A percentile compares a stretch with the other conserved stretches of the same genome.
Evolutionary conservation across 2,113 vertebrate species (phyloP).

Genomic region (Vidua macroura): DNA sequence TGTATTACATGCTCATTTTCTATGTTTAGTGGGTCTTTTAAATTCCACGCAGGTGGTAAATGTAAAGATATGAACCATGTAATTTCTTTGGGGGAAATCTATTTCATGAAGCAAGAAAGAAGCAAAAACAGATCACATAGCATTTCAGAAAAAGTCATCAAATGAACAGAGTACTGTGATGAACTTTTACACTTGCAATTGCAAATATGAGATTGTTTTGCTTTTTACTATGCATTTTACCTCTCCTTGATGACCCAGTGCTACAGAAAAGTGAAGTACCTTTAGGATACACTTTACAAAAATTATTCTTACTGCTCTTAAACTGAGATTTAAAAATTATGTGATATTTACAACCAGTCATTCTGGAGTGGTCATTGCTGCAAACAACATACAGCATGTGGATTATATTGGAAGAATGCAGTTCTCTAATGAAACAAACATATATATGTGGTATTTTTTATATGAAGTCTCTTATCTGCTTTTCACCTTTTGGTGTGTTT

Average conservation of each 20-base stretch:
- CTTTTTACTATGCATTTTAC: neutral
- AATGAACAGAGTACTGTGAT: neutral
- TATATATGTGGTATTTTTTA: neutral
- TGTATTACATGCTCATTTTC: neutral
- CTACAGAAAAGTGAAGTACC: neutral
- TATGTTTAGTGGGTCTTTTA: neutral
- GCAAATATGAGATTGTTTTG: neutral
- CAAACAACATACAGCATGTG: neutral
- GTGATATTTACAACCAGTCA: neutral
- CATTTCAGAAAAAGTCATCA: neutral
- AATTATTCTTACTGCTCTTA: neutral
- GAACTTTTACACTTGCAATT: neutral
- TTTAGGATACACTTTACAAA: neutral
- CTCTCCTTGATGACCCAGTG: neutral
- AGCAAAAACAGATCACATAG: neutral
- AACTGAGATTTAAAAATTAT: neutral
- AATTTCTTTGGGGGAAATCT: neutral
- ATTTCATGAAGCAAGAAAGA: neutral
- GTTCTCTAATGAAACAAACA: neutral
- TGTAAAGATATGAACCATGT: neutral
- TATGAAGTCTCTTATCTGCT: neutral
- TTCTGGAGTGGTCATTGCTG: neutral
- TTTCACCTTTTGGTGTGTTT: neutral
- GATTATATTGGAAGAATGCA: neutral
- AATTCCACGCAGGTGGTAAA: neutral